A percentile compares a stretch with the other conserved stretches of the same genome.
Conservation (phyloP, 2,888 invertebrate species). For the Caenorhabditis becei region DNA sequence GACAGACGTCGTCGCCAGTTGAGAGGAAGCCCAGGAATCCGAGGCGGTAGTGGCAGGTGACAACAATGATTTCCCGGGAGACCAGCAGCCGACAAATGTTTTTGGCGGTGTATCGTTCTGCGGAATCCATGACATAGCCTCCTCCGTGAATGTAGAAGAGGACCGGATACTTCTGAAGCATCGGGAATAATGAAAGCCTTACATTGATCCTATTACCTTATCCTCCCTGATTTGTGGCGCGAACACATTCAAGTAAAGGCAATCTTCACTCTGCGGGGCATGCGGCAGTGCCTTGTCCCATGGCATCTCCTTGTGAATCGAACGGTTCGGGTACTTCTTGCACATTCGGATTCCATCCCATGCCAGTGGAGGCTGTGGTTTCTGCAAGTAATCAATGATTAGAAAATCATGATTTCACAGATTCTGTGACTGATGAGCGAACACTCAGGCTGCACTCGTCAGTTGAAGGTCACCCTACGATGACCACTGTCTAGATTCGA, state of each 20-base stretch:
- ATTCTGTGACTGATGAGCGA: conserved; percentile 23
- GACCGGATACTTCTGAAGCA: conserved; percentile 74
- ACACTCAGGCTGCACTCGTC: conserved; percentile 28
- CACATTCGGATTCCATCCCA: conserved; percentile 69
- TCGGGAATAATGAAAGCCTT: not conserved
- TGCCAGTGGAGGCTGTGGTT: conserved; percentile 67
- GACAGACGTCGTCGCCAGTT: conserved; percentile 74
- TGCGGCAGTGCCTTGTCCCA: conserved; percentile 72
- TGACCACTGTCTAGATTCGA: conserved; percentile 49
- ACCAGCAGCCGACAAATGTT: conserved; percentile 75
- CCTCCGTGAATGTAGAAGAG: conserved; percentile 80
- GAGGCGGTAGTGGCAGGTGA: conserved; percentile 79
- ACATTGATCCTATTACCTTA: conserved; percentile 46
- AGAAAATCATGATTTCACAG: too few relatives aligned
- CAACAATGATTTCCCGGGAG: conserved; percentile 76
- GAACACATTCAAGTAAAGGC: conserved; percentile 76
- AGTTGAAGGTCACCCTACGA: conserved; percentile 36
- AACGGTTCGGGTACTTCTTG: conserved; percentile 67
- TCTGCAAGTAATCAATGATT: conserved; percentile 59
- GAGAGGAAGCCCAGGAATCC: conserved; percentile 79
- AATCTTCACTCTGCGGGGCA: conserved; percentile 71
- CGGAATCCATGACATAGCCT: conserved; percentile 75
- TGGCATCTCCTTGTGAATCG: conserved; percentile 74
- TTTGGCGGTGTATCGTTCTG: conserved; percentile 68
- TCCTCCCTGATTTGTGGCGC: conserved; percentile 66